phyloP scores from a whole-genome alignment of 2,888 invertebrate genomes.

The Acleris literana region DNA sequence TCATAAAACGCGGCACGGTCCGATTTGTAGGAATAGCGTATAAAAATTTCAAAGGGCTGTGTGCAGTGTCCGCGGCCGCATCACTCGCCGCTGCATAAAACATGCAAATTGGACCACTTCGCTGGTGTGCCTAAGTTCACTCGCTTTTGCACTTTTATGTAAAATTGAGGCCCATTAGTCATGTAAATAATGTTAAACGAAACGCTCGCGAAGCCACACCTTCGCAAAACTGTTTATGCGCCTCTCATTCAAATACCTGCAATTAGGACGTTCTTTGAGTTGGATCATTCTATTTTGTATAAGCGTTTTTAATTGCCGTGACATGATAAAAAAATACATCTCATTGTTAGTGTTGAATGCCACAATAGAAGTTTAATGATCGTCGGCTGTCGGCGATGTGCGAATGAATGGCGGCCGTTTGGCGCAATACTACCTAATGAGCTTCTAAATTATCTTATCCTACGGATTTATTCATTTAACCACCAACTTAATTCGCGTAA shows the following conservation, averaged over 20 bases:
- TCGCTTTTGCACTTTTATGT: conserved; percentile 80
- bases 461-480: conserved; percentile 49
- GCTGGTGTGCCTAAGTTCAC: conserved; percentile 72
- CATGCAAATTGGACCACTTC: conserved; percentile 82
- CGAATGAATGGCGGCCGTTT: conserved; percentile 66
- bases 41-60: conserved; percentile 77
- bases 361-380: conserved; percentile 72
- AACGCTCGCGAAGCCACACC: conserved; percentile 55
- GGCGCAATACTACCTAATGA: conserved; percentile 63
- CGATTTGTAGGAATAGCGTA: conserved; percentile 78
- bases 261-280: conserved; percentile 30
- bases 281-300: conserved; percentile 36
- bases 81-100: conserved; percentile 77
- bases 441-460: conserved; percentile 53
- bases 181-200: conserved; percentile 77
- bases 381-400: conserved; percentile 64
- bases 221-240: conserved; percentile 39
- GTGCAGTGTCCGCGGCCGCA: conserved; percentile 65
- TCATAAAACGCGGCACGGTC: conserved; percentile 70
- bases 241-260: conserved; percentile 19
- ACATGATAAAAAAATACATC: conserved; percentile 55
- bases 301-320: conserved; percentile 55
- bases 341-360: conserved; percentile 64
- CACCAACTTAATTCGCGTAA: too few relatives aligned
- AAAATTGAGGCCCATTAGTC: conserved; percentile 75